These are phyloP conservation scores for Leptopilina myrica DNA, from an alignment of 2,888 invertebrate genomes.

Conservation along the genomic window DNA sequence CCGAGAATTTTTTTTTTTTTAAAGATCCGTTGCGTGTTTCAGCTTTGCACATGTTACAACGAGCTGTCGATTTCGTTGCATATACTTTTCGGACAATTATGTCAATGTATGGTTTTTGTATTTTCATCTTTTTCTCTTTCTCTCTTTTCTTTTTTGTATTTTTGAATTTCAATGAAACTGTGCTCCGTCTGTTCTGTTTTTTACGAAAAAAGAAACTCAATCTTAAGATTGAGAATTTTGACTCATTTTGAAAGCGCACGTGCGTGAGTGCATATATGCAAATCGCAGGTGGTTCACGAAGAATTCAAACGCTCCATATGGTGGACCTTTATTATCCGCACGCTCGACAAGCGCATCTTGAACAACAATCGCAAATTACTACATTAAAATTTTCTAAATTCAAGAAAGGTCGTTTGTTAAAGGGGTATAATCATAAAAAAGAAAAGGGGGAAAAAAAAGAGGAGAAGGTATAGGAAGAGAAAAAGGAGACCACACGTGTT, in stretches of 20 bases:
- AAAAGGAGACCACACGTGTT: background rate
- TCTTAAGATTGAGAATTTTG: conserved; percentile 41
- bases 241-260: conserved; percentile 40
- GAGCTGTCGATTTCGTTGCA: conserved; percentile 44
- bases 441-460: too few species aligned
- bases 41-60: conserved; percentile 45
- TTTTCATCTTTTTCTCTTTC: background rate
- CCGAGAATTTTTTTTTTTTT: conserved; percentile 7
- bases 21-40: conserved; percentile 18
- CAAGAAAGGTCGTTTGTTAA: background rate
- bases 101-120: background rate
- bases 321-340: conserved; percentile 55
- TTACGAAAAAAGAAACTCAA: conserved; percentile 38
- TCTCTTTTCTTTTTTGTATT: background rate
- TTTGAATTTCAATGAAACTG: conserved; percentile 41
- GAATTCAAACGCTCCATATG: conserved; percentile 50
- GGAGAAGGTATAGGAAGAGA: too few species aligned
- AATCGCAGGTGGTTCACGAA: conserved; percentile 52
- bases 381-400: conserved; percentile 29
- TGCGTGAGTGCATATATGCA: conserved; percentile 54
- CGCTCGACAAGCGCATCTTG: conserved; percentile 43
- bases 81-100: conserved; percentile 45
- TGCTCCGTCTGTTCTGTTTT: conserved; percentile 36
- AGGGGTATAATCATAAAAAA: background rate
- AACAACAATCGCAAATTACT: conserved; percentile 24